Percentiles rank a stretch among this genome's conserved stretches.
phyloP scores from a whole-genome alignment of 1,140 invertebrate species.

The Saccostrea cuccullata region DNA sequence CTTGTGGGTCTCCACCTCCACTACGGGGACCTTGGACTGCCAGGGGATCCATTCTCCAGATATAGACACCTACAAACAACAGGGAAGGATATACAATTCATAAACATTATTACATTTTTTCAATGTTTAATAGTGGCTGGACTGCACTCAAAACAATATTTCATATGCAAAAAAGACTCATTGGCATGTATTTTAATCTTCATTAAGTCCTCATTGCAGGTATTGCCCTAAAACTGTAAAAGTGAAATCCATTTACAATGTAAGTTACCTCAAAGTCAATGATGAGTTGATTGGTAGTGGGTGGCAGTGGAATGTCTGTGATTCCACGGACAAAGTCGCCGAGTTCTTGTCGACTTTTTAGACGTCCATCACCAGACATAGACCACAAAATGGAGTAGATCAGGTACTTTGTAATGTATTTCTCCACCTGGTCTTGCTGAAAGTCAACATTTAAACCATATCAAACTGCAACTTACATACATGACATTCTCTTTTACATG shows the following conservation, averaged over 20 bases:
- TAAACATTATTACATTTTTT: too few species aligned
- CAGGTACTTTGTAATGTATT: slow-evolving; percentile 94
- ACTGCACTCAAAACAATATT: not conserved
- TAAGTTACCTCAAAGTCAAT: slow-evolving; percentile 95
- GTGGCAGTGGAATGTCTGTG: slow-evolving; percentile 94
- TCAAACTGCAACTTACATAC: too few species aligned
- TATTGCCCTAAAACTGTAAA: too few species aligned
- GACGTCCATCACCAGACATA: slow-evolving; percentile 97
- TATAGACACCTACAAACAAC: slow-evolving; percentile 80
- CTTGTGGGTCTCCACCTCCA: slow-evolving; percentile 99
- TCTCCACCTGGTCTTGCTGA: slow-evolving; percentile 92
- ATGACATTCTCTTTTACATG: not conserved
- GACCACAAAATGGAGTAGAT: slow-evolving; percentile 97
- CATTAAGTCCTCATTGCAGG: too few species aligned
- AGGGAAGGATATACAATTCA: not conserved
- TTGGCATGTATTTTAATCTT: too few species aligned
- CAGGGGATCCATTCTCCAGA: slow-evolving; percentile 96
- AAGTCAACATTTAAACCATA: slow-evolving; percentile 45
- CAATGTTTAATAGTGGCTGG: too few species aligned
- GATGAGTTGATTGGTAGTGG: slow-evolving; percentile 87
- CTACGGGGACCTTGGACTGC: slow-evolving; percentile 98
- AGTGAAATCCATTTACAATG: not conserved
- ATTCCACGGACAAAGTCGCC: slow-evolving; percentile 97
- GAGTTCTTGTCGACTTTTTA: slow-evolving; percentile 94
- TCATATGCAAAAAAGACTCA: not conserved